Evolutionary conservation across 2,888 invertebrate species (phyloP), one percentile per base, ranked within the genome.

Genomic region (Leptogaster cylindrica): DNA sequence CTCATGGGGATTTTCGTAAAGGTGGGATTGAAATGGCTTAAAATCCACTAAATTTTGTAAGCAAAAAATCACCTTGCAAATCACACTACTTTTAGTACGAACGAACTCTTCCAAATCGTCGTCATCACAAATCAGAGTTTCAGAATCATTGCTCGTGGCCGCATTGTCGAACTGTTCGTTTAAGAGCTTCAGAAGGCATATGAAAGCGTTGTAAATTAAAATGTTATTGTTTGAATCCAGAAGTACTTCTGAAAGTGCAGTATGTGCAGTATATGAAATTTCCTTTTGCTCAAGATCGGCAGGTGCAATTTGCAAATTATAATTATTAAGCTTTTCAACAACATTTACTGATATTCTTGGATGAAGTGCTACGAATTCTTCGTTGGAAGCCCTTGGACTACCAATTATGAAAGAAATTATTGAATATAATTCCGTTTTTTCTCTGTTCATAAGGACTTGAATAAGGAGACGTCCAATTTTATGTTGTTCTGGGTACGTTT

Each of bases 31-130:
- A 10, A 81, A 73, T 3, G 77, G 75, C 28, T 74, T 74, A 69
- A 77, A 75, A n/a, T 75, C 72, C 0, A 79, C 74, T 20, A 81
- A 70, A 20, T 76, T 74, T n/a, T 76, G 77, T 0, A 81, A 73
- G 2, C 76, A 74, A 5, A 76, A 70, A 0, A 80, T 68, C 33
- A 80, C 73, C n/a, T 77, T 72, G 12, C 79, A 69, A 65, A 75
- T 75, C 0, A 74, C 66, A 23, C 76, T 74, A 68, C 76, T 79
- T 52, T 77, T 77, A 2, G 68, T 18, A 3, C 75, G 72, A 0
- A 80, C 41, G 46, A 76, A 76, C 2, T 73, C 66, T 8, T 74
- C 51, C 1, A 79, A 68, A 27, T 80, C 80, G 2, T 76, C 71
- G 52, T 78, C 76, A 0, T 70, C 73, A 7, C 73, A 71, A 0